phyloP scores from a whole-genome alignment of 2,888 invertebrate genomes.

The Andrena camellia region DNA sequence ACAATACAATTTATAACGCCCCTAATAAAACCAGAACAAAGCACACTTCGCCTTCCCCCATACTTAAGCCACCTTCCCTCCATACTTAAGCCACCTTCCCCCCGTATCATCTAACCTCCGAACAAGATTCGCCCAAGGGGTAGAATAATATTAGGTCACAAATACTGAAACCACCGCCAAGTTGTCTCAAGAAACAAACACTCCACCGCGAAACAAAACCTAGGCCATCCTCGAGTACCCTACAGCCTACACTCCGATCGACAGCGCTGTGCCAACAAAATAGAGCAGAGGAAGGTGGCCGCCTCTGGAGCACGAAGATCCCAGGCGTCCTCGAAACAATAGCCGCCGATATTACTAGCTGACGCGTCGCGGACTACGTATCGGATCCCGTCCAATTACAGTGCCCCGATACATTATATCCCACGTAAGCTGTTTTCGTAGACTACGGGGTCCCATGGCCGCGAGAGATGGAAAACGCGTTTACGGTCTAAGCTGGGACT shows the following conservation, averaged over 20 bases:
- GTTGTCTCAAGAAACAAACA: no score
- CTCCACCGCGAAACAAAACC: no score
- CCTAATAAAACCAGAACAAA: no score
- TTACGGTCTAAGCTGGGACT: constrained; percentile 65
- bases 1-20: no score
- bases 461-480: constrained; percentile 68
- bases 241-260: not conserved
- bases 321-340: constrained; percentile 38
- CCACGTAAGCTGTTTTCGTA: constrained; percentile 63
- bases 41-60: no score
- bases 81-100: no score
- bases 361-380: constrained; percentile 48
- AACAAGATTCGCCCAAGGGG: no score
- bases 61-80: no score
- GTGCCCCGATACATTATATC: constrained; percentile 57
- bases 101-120: no score
- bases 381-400: constrained; percentile 60
- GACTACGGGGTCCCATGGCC: constrained; percentile 17
- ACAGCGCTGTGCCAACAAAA: not conserved
- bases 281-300: not conserved
- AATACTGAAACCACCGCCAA: no score
- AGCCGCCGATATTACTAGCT: constrained; percentile 44
- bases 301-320: not conserved
- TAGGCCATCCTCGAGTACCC: no score
- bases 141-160: no score